A percentile compares a stretch with the other conserved stretches of the same genome.
Evolutionary conservation across 1,140 invertebrate species (phyloP).

Genomic region (Heliothis virescens): DNA sequence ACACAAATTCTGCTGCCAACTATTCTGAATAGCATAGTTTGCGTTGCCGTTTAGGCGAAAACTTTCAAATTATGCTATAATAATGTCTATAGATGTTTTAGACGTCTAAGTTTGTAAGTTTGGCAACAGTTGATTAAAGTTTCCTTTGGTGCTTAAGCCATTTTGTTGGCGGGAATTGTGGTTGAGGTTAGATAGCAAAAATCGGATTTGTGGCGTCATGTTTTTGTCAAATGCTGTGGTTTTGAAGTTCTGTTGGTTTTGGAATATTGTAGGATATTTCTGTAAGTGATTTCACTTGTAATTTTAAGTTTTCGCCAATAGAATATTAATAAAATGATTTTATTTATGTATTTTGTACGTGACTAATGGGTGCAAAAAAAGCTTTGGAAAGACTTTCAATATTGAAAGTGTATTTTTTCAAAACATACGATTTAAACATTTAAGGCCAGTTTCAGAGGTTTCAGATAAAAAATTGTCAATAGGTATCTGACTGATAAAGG

Average conservation of each 20-base stretch:
- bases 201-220: slow-evolving; percentile 35
- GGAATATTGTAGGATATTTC: slow-evolving; percentile 8
- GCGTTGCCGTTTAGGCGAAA: slow-evolving; percentile 41
- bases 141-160: slow-evolving; percentile 38
- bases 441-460: too few species aligned
- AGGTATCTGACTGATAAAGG: too few species aligned
- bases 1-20: slow-evolving; percentile 60
- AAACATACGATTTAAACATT: too few species aligned
- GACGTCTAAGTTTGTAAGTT: slow-evolving; percentile 64
- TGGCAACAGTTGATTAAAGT: slow-evolving; percentile 73
- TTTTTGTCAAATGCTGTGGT: neutral
- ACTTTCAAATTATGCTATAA: slow-evolving; percentile 76
- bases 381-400: too few species aligned
- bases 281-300: neutral
- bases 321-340: too few species aligned
- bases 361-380: too few species aligned
- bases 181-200: slow-evolving; percentile 61
- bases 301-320: too few species aligned
- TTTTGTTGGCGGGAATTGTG: slow-evolving; percentile 55
- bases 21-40: slow-evolving; percentile 64
- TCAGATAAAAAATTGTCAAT: too few species aligned
- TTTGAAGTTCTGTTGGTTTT: slow-evolving; percentile 42
- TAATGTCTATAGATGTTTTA: slow-evolving; percentile 62
- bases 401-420: too few species aligned
- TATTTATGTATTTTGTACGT: too few species aligned